Conservation (phyloP, 2,113 vertebrate species). For the Chamaea fasciata region DNA sequence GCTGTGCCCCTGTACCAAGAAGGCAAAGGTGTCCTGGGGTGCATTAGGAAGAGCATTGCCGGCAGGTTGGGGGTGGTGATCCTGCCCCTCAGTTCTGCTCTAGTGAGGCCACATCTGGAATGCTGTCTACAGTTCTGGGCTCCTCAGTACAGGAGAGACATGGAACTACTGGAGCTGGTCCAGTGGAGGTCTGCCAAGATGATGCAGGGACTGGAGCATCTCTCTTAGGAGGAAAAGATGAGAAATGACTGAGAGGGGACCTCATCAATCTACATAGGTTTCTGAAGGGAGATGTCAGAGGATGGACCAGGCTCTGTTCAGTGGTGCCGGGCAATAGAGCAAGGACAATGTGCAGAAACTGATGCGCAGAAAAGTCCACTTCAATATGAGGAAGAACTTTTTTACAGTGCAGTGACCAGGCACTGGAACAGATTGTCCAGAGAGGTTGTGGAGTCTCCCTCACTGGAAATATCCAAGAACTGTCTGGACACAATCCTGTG, state of each 20-base stretch:
- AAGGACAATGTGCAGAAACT: not conserved
- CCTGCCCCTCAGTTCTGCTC: not conserved
- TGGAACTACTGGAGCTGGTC: not conserved
- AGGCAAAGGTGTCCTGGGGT: accelerated
- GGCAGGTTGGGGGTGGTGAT: not conserved
- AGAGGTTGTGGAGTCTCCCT: not conserved
- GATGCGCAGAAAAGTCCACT: not conserved
- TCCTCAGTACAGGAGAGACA: not conserved
- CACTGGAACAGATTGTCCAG: not conserved
- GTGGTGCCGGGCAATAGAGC: accelerated
- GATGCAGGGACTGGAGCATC: not conserved
- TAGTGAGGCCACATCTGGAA: not conserved
- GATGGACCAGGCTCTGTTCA: not conserved
- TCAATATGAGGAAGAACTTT: not conserved
- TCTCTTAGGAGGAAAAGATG: not conserved
- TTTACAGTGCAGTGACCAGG: not conserved
- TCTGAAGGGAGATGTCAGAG: not conserved
- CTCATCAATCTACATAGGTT: not conserved
- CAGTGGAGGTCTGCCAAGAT: not conserved
- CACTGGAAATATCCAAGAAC: not conserved
- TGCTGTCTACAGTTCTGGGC: not conserved
- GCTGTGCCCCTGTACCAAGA: not conserved
- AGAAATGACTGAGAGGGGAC: not conserved
- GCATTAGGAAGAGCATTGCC: too few relatives aligned
- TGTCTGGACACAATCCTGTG: not conserved